phyloP scores from a whole-genome alignment of 2,888 invertebrate genomes.

The Charanyca ferruginea region DNA sequence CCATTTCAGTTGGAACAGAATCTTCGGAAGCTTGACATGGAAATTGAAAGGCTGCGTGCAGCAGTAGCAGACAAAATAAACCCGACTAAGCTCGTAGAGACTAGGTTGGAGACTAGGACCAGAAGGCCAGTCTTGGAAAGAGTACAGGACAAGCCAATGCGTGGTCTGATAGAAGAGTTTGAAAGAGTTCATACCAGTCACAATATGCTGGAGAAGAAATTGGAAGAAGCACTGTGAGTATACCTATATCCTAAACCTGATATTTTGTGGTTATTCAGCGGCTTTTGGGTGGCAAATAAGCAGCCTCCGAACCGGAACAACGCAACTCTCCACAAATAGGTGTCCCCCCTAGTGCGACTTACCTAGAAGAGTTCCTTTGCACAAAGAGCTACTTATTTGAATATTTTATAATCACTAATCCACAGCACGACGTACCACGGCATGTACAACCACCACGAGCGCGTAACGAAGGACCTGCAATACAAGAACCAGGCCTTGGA shows the following conservation, averaged over 20 bases:
- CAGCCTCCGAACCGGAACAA: not conserved
- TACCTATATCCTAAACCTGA: too few species aligned
- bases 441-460: slow-evolving; percentile 84
- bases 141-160: slow-evolving; percentile 93
- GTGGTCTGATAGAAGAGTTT: slow-evolving; percentile 94
- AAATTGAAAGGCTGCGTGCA: slow-evolving; percentile 94
- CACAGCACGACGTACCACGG: slow-evolving; percentile 92
- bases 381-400: not conserved
- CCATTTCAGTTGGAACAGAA: slow-evolving; percentile 93
- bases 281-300: not conserved
- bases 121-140: slow-evolving; percentile 95
- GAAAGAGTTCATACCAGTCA: slow-evolving; percentile 93
- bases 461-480: slow-evolving; percentile 93
- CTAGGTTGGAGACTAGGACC: slow-evolving; percentile 95
- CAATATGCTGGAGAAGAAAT: slow-evolving; percentile 92
- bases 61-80: slow-evolving; percentile 95
- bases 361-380: not conserved
- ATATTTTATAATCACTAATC: not conserved
- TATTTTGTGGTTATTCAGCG: not conserved
- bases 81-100: slow-evolving; percentile 96
- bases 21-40: slow-evolving; percentile 94
- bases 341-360: too few species aligned
- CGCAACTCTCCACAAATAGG: not conserved
- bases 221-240: slow-evolving; percentile 93
- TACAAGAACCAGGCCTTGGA: slow-evolving; percentile 95